phyloP scores from a whole-genome alignment of 1,140 invertebrate species.

The Tachypleus tridentatus region DNA sequence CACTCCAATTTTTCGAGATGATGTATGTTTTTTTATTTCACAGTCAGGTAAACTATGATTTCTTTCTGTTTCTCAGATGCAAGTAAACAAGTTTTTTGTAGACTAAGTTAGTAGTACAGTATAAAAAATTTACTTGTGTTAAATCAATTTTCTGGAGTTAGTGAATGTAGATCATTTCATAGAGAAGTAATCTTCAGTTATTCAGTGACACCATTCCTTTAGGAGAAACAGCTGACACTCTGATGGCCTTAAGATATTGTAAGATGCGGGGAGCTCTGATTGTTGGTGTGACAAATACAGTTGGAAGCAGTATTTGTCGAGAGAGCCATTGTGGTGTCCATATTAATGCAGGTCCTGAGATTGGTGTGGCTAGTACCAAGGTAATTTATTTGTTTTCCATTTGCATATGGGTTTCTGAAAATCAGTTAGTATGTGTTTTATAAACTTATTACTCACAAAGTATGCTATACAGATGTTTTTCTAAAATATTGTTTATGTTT shows the following conservation, averaged over 20 bases:
- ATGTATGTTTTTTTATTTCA: slow-evolving; percentile 99
- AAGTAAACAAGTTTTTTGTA: no score
- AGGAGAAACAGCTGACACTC: slow-evolving; percentile 91
- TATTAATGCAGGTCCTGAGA: slow-evolving; percentile 98
- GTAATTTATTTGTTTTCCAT: slow-evolving; percentile 21
- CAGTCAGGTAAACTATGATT: slow-evolving; percentile 61
- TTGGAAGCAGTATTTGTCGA: slow-evolving; percentile 98
- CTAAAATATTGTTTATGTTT: no score
- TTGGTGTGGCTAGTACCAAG: slow-evolving; percentile 99
- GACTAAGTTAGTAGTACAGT: no score
- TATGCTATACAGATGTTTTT: no score
- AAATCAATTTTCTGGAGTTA: no score
- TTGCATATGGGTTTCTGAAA: no score
- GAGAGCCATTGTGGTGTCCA: slow-evolving; percentile 99
- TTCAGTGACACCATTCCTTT: neutral
- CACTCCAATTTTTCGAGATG: slow-evolving; percentile 97
- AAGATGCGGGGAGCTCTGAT: slow-evolving; percentile 92
- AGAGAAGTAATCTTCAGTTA: no score
- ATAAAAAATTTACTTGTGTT: no score
- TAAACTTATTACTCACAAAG: no score
- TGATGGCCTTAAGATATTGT: slow-evolving; percentile 89
- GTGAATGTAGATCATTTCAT: no score
- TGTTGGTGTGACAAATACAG: slow-evolving; percentile 97
- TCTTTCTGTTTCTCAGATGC: no score
- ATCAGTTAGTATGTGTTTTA: no score